Base-by-base conservation (phyloP, 2,113 vertebrate species). In the Stigmatopora nigra region DNA sequence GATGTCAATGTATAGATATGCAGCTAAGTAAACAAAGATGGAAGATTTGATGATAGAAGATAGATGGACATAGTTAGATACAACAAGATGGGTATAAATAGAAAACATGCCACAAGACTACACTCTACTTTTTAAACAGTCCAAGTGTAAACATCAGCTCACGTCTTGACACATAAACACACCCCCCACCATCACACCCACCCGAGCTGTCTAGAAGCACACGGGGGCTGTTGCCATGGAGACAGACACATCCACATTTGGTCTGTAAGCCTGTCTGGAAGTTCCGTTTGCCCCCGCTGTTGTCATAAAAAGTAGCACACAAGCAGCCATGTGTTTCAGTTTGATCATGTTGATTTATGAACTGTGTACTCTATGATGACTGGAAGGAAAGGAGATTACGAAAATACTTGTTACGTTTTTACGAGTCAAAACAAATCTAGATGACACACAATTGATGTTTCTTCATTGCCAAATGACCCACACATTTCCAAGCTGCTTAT, bases 261-360 rank as follows among this genome's bases (percentile, higher is more conserved):
- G 57, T 20, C 45, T 38, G 45, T 75, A 72, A 62, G 73, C 53
- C 20, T 31, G 22, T 22, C 22, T 14, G 53, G 22, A 38, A 59
- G 17, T 59, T 31, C 35, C 16, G 35, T 81, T 73, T 77, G 69
- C 78, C 78, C 76, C 73, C 66, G 57, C 49, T 64, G 81, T 79
- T 78, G 69, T 82, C 78, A 78, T 60, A 86, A 78, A 85, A 75
- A 61, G 67, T 73, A 68, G 63, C 78, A 79, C 7, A 35, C 16
- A 41, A 76, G 77, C 71, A 70, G 74, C 78, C 77, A 57, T 80
- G 76, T 81, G 75, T 79, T 84, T 76, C 75, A 75, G 38, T 41
- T 77, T 67, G 78, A 74, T 73, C 73, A 72, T 69, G 65, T 69
- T 84, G 84, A 87, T 86, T 86, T 88, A 87, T 85, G 77, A 67